Conservation (phyloP, 2,888 invertebrate species). For the Ormyrus labotus region DNA sequence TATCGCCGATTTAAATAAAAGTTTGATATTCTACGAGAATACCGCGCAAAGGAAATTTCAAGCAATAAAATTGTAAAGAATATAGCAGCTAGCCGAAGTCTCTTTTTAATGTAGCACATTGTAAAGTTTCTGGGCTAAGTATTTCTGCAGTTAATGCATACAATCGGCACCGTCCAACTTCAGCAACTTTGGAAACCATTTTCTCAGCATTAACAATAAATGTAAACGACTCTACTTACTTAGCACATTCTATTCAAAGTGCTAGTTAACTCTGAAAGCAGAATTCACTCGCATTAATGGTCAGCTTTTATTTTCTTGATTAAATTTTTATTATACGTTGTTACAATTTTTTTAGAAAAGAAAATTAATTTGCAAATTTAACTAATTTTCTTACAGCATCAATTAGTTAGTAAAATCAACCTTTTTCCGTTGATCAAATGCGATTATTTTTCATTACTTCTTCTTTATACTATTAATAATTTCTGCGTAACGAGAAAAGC, state of each 20-base stretch:
- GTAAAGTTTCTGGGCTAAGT: conserved; percentile 38
- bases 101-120: conserved; percentile 13
- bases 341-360: too few relatives aligned
- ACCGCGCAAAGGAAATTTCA: too few relatives aligned
- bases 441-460: too few relatives aligned
- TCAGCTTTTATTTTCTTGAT: not conserved
- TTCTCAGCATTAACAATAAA: conserved; percentile 34
- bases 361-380: too few relatives aligned
- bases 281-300: conserved; percentile 5
- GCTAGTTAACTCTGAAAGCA: conserved; percentile 1
- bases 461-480: too few relatives aligned
- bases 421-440: too few relatives aligned
- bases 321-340: not conserved
- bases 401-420: too few relatives aligned
- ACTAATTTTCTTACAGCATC: too few relatives aligned
- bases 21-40: too few relatives aligned
- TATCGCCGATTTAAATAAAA: too few relatives aligned
- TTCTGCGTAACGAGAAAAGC: too few relatives aligned
- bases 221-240: conserved; percentile 47
- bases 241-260: conserved; percentile 9
- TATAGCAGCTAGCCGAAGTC: not conserved
- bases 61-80: too few relatives aligned
- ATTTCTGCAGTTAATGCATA: conserved; percentile 36
- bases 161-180: conserved; percentile 20
- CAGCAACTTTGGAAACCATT: conserved; percentile 36